These are phyloP conservation scores for Phylloscopus trochiloides DNA, from an alignment of 2,113 vertebrate genomes.

Conservation along the genomic window DNA sequence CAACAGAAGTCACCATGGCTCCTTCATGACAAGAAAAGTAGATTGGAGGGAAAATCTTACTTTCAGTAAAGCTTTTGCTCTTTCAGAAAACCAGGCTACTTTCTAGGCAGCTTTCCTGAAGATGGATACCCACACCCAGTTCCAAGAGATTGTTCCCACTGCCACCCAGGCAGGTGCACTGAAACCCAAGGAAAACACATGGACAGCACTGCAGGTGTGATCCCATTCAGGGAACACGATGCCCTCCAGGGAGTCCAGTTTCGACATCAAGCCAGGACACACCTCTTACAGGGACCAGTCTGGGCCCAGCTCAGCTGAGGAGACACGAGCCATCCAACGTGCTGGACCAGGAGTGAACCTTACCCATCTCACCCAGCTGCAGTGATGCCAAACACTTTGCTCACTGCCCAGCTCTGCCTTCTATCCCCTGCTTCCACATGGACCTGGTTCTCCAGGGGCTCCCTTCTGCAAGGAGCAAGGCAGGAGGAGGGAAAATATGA, in stretches of 20 bases:
- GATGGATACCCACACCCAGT: background rate
- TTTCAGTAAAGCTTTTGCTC: background rate
- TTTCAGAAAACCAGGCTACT: background rate
- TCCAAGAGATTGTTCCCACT: background rate
- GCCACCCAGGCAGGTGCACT: background rate
- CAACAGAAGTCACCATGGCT: background rate
- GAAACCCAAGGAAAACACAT: background rate
- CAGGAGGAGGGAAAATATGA: background rate
- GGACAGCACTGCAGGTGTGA: accelerated
- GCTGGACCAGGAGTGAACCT: background rate
- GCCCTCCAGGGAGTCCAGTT: background rate
- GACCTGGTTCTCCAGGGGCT: background rate
- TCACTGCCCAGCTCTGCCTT: background rate
- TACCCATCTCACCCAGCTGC: background rate
- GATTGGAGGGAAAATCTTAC: background rate
- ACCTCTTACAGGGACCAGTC: background rate
- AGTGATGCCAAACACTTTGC: background rate
- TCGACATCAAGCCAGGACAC: accelerated
- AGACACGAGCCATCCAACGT: accelerated
- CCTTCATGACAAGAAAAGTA: background rate
- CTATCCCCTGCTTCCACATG: background rate
- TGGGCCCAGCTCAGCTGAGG: background rate
- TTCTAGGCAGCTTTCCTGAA: background rate
- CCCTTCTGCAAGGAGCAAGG: background rate
- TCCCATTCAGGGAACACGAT: background rate